phyloP scores from a whole-genome alignment of 2,888 invertebrate species.

The Drosophila melanosoma region DNA sequence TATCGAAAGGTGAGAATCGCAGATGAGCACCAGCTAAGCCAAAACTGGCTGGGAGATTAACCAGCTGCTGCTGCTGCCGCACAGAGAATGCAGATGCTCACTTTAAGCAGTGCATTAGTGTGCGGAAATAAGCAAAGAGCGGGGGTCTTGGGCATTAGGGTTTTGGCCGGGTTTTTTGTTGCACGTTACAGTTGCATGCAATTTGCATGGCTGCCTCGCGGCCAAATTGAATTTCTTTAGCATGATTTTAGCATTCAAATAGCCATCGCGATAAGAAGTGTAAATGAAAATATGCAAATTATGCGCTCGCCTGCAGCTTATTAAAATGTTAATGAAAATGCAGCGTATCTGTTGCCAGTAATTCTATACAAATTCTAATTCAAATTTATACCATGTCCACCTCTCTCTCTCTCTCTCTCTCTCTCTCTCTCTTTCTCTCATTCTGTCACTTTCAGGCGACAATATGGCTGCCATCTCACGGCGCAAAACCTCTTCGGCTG shows the following conservation, averaged over 20 bases:
- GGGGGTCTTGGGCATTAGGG: neutral
- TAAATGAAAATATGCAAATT: conserved; percentile 78
- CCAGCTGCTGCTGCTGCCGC: conserved; percentile 45
- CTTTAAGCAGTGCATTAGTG: conserved; percentile 33
- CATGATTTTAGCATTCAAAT: conserved; percentile 73
- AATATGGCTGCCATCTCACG: conserved; percentile 95
- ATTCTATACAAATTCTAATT: conserved; percentile 58
- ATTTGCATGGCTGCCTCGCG: conserved; percentile 56
- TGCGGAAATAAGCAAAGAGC: conserved; percentile 22
- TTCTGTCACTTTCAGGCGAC: conserved; percentile 88
- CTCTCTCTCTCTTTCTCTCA: neutral
- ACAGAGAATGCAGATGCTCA: conserved; percentile 23
- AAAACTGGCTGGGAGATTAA: conserved; percentile 26
- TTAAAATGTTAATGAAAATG: conserved; percentile 68
- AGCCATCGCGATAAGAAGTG: conserved; percentile 71
- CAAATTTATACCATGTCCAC: conserved; percentile 46
- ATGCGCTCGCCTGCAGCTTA: conserved; percentile 63
- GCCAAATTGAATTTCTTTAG: conserved; percentile 60
- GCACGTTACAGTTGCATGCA: conserved; percentile 53
- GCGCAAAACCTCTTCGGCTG: conserved; percentile 88
- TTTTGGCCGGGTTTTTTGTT: conserved; percentile 13
- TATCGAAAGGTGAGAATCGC: conserved; percentile 92
- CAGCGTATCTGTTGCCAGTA: conserved; percentile 34
- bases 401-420: neutral
- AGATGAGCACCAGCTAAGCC: conserved; percentile 19